Conservation (phyloP, 2,888 invertebrate genomes). For the Watsonalla binaria region DNA sequence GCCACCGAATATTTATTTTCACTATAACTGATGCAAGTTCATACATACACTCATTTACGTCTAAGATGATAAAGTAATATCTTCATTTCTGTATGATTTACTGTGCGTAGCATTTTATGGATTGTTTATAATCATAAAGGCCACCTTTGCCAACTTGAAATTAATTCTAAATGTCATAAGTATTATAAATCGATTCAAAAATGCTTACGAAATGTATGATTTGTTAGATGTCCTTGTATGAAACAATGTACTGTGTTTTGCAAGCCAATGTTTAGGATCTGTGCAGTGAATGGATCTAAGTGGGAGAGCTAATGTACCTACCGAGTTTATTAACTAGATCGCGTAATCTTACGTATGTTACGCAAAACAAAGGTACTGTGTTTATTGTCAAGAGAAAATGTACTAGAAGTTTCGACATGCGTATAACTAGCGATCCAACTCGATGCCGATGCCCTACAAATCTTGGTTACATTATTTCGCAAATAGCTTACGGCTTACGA, state of each 20-base stretch:
- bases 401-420: constrained; percentile 43
- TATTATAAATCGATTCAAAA: too few relatives aligned
- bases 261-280: too few relatives aligned
- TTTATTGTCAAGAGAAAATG: constrained; percentile 63
- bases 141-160: neutral
- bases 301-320: neutral
- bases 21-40: too few relatives aligned
- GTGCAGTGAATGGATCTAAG: too few relatives aligned
- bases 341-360: constrained; percentile 31
- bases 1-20: too few relatives aligned
- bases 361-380: constrained; percentile 56
- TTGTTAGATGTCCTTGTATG: too few relatives aligned
- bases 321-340: constrained; percentile 17
- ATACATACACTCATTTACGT: too few relatives aligned
- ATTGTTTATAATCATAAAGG: neutral
- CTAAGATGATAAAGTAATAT: too few relatives aligned
- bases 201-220: too few relatives aligned
- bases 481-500: constrained; percentile 50
- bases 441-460: constrained; percentile 54
- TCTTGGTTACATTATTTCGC: constrained; percentile 65
- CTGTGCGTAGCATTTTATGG: neutral
- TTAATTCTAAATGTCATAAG: neutral
- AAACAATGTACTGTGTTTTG: too few relatives aligned
- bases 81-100: neutral
- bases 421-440: constrained; percentile 38